Conservation (phyloP, 2,888 invertebrate species). For the Rhagium mordax region DNA sequence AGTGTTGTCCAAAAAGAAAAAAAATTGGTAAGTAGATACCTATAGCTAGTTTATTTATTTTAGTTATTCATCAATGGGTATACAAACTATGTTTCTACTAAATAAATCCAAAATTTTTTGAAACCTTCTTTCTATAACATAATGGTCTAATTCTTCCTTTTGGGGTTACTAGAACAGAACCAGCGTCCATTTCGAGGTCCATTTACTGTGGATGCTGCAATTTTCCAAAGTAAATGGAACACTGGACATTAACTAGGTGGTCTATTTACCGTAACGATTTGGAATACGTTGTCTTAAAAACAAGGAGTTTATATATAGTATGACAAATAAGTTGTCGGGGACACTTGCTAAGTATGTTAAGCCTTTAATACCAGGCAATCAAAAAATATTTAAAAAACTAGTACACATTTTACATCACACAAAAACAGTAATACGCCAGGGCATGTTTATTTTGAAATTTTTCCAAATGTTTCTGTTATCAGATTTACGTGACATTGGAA, state of each 20-base stretch:
- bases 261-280: conserved; percentile 5
- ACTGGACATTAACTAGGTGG: not conserved
- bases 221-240: not conserved
- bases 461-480: not conserved
- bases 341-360: conserved; percentile 1
- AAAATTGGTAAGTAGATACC: too few relatives aligned
- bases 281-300: not conserved
- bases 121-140: too few relatives aligned
- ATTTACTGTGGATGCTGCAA: not conserved
- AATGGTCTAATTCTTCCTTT: conserved; percentile 6
- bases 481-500: not conserved
- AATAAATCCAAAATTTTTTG: too few relatives aligned
- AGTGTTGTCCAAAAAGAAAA: too few relatives aligned
- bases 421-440: not conserved
- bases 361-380: not conserved
- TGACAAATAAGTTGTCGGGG: not conserved
- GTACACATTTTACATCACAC: not conserved
- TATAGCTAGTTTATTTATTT: too few relatives aligned
- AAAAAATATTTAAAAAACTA: not conserved
- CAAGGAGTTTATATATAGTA: not conserved
- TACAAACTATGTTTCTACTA: too few relatives aligned
- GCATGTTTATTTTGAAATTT: not conserved
- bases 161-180: not conserved
- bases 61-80: too few relatives aligned
- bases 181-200: too few relatives aligned